Base-by-base conservation (phyloP, 2,888 invertebrate genomes). In the Ceraclea dissimilis region DNA sequence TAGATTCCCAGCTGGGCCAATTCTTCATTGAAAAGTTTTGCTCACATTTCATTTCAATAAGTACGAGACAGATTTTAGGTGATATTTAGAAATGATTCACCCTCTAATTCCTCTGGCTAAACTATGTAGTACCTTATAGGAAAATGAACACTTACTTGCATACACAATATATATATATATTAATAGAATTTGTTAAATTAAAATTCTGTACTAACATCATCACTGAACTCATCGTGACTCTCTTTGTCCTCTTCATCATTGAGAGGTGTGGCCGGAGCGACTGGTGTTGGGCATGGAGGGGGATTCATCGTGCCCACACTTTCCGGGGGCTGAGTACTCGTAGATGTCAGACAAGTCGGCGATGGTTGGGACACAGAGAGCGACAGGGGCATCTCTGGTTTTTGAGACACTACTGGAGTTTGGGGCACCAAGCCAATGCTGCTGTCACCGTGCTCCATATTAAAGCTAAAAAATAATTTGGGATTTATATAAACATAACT, bases 141-240 rank as follows among this genome's bases (percentile, higher is more conserved):
- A n/a, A n/a, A n/a, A n/a, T n/a, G n/a, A n/a, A n/a, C n/a, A n/a
- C n/a, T n/a, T n/a, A n/a, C n/a, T n/a, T n/a, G n/a, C n/a, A n/a
- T n/a, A n/a, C n/a, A n/a, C n/a, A n/a, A n/a, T n/a, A n/a, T n/a
- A n/a, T n/a, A n/a, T n/a, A n/a, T n/a, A n/a, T n/a, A n/a, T n/a
- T n/a, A n/a, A n/a, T n/a, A n/a, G n/a, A n/a, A n/a, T n/a, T n/a
- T n/a, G n/a, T n/a, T n/a, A n/a, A n/a, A n/a, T n/a, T n/a, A n/a
- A n/a, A n/a, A n/a, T n/a, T n/a, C n/a, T n/a, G 39, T 8, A 49
- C 47, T 16, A 19, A 75, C 77, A 71, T 76, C 76, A 67, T 78
- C 78, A 44, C 71, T 69, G 64, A 71, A 78, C 21, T 77, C 78
- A 61, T 78, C 77, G 18, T 73, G 75, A 33, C 76, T 76, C 64